Evolutionary conservation across 2,888 invertebrate genomes (phyloP), one percentile per base, ranked within the genome.

Genomic region (Mantis religiosa): DNA sequence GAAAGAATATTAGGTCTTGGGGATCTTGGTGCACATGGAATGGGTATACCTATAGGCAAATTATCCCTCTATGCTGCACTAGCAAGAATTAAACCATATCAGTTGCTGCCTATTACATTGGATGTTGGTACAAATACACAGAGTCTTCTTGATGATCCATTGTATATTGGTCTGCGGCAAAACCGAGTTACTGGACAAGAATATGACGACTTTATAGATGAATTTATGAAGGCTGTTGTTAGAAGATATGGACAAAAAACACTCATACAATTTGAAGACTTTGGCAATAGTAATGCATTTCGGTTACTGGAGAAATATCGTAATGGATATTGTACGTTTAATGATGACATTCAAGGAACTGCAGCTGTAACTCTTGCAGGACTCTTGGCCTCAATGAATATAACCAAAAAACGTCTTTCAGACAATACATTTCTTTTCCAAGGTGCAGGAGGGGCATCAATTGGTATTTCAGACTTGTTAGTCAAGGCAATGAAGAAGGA

Each of bases 31-130:
- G 98, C 98, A 6, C 97, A 98, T 92, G 99, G 99, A 20, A 99
- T 99, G 99, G 99, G 99, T 86, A 99, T 99, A 92, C 99, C 99
- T 1, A 97, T 99, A 83, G 99, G 99, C 90, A 99, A 99, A 94
- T 94, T 99, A 91, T 96, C 99, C 6, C 95, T 99, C 14, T 99
- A 99, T 94, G 99, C 99, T 7, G 99, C 99, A 0, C 94, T 99
- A 89, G 99, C 98, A 34, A 99, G 99, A 89, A 98, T 99, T 91
- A 98, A 98, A 92, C 99, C 99, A 0, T 96, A 97, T 91, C 97
- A 99, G 93, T 98, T 98, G 92, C 95, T 99, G 90, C 99, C 99
- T 82, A 96, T 99, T 91, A 97, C 98, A 0, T 94, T 99, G 83
- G 99, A 96, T 92, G 95, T 95, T 14, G 95, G 95, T 85, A 95